phyloP scores from a whole-genome alignment of 2,797 vertebrate species.

The Acrossocheilus wenchowensis region DNA sequence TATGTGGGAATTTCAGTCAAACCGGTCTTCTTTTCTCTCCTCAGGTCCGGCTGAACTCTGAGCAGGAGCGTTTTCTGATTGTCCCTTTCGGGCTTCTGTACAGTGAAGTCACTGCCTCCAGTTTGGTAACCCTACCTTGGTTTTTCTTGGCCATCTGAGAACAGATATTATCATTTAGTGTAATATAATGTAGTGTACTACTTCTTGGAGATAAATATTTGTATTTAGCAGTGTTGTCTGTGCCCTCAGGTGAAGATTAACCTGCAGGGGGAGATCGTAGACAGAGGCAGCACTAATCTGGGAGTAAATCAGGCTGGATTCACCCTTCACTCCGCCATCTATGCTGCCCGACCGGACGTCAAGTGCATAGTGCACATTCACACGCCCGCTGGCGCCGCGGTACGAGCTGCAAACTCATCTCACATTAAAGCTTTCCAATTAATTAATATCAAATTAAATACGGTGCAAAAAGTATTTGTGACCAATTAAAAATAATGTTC shows the following conservation, averaged over 20 bases:
- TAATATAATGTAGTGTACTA: neutral
- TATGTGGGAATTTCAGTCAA: neutral
- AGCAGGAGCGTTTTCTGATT: slow-evolving; percentile 95
- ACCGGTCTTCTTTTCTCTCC: slow-evolving; percentile 9
- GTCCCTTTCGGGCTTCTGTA: slow-evolving; percentile 97
- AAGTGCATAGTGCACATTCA: slow-evolving; percentile 94
- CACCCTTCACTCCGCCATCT: slow-evolving; percentile 91
- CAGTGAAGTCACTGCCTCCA: slow-evolving; percentile 97
- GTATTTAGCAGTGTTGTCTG: neutral
- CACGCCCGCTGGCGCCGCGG: slow-evolving; percentile 91
- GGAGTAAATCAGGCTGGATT: slow-evolving; percentile 96
- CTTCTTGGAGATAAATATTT: neutral
- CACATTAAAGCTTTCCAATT: neutral
- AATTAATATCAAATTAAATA: neutral
- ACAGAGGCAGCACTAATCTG: slow-evolving; percentile 95
- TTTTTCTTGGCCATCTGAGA: neutral
- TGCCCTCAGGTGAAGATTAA: slow-evolving; percentile 90
- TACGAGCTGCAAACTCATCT: slow-evolving; percentile 61
- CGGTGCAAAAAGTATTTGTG: too few species aligned
- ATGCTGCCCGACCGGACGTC: slow-evolving; percentile 87
- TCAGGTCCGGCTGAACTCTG: slow-evolving; percentile 91
- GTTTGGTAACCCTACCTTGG: slow-evolving; percentile 80
- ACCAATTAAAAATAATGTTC: too few species aligned
- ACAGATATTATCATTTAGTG: neutral
- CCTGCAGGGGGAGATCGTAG: slow-evolving; percentile 90